A percentile compares a stretch with the other conserved stretches of the same genome.
Evolutionary conservation across 2,797 vertebrate species (phyloP).

Genomic region (Danio jaintianensis): DNA sequence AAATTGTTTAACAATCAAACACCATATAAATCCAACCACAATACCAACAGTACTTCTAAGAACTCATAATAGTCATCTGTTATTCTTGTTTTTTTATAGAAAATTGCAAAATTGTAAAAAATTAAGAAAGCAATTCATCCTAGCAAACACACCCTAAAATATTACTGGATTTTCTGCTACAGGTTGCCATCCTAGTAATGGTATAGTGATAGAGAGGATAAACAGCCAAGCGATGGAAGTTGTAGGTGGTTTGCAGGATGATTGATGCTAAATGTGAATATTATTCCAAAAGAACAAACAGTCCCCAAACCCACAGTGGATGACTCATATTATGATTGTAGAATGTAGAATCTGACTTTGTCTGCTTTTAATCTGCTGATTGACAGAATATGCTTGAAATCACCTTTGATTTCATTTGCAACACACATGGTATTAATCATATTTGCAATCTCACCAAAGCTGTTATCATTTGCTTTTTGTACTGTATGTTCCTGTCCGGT

Average conservation of each 20-base stretch:
- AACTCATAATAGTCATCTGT: background rate
- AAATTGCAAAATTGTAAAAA: no score
- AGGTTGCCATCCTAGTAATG: background rate
- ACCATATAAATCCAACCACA: background rate
- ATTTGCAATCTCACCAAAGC: conserved; percentile 52
- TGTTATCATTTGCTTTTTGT: conserved; percentile 39
- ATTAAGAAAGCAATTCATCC: no score
- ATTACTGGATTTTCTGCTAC: background rate
- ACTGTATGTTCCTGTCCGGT: conserved; percentile 9
- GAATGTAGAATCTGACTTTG: conserved; percentile 45
- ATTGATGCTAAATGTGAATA: conserved; percentile 28
- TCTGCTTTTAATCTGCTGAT: conserved; percentile 33
- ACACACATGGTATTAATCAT: conserved; percentile 49
- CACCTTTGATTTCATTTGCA: conserved; percentile 58
- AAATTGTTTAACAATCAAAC: background rate
- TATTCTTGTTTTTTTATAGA: background rate
- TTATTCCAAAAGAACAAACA: conserved; percentile 44
- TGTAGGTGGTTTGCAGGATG: conserved; percentile 46
- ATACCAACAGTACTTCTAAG: background rate
- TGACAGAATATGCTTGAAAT: conserved; percentile 41
- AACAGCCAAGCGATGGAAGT: conserved; percentile 31
- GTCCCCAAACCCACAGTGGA: conserved; percentile 46
- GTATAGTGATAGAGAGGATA: background rate
- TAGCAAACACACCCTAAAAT: no score
- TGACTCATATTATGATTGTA: conserved; percentile 50